Base-by-base conservation (phyloP, 1,140 invertebrate genomes). In the Heliconius himera region DNA sequence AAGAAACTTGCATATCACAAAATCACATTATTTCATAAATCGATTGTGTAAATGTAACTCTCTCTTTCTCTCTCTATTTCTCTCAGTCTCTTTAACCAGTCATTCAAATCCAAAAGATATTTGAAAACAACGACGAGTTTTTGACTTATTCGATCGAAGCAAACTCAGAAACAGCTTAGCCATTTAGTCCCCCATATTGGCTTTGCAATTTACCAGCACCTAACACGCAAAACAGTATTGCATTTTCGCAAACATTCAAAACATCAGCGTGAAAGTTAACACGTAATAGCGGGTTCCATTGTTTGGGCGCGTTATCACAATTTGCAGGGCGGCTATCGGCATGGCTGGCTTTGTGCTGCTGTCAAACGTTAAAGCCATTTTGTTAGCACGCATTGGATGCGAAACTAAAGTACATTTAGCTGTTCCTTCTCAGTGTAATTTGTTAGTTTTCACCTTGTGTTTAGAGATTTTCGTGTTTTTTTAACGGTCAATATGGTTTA, bases 221-320 rank as follows among this genome's bases (percentile, higher is more conserved):
- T 46, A 46, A 74, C 54, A 74, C 41, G 54, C 41, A 73, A 80
- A 80, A 80, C 38, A 77, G 71, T 41, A 73, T 77, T 77, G 79
- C 79, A 81, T 81, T 71, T 81, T 74, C 76, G 71, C 76, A 29
- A 70, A 81, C 74, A 77, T 41, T 72, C 56, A 74, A 81, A 81
- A 77, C 76, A 74, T 81, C 74, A 77, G 79, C 60, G 79, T 76
- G 79, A 81, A 81, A 81, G 75, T 76, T 77, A 74, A 72, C 71
- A 81, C 79, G 76, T 74, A 77, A 81, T 81, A 74, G 75, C 76
- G 71, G 29, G 22, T 72, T 77, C 76, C 81, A 81, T 82, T 86
- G 85, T 87, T 85, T 82, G 74, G 51, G 76, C 79, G 82, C 80
- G 83, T 84, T 87, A 88, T 86, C 87, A 78, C 80, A 79, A 82